Evolutionary conservation across 1,140 invertebrate genomes (phyloP).

Genomic region (Cydia strobilella): DNA sequence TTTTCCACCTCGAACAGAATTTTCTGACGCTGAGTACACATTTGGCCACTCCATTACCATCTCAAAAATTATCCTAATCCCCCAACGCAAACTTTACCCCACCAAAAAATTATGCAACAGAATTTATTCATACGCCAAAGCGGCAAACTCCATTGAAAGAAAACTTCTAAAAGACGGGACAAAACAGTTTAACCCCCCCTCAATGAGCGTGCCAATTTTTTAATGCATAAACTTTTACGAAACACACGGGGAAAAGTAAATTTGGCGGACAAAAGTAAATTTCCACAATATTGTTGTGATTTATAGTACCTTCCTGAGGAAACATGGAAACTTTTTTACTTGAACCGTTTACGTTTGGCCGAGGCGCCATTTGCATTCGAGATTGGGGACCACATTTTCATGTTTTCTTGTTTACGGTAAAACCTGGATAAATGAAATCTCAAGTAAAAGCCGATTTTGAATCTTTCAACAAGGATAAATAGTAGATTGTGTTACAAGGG

Average conservation of each 20-base stretch:
- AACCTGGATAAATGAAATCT: background rate
- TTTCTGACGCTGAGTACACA: background rate
- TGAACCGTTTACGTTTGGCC: conserved; percentile 40
- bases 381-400: conserved; percentile 43
- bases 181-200: conserved; percentile 34
- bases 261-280: conserved; percentile 47
- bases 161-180: conserved; percentile 1
- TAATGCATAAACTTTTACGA: conserved; percentile 49
- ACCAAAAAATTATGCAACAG: conserved; percentile 36
- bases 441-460: background rate
- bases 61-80: background rate
- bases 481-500: too few species aligned
- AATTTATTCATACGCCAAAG: conserved; percentile 1
- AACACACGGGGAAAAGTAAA: conserved; percentile 35
- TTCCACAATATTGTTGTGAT: conserved; percentile 53
- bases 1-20: background rate
- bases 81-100: background rate
- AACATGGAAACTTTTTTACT: conserved; percentile 44
- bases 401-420: conserved; percentile 19
- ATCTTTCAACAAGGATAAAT: background rate
- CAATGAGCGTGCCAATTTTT: conserved; percentile 48
- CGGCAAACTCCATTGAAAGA: conserved; percentile 8
- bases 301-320: conserved; percentile 47
- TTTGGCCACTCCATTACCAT: conserved; percentile 1
- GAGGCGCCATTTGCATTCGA: conserved; percentile 47